Conservation (phyloP, 2,888 invertebrate genomes). For the Rhyacophila evoluta region DNA sequence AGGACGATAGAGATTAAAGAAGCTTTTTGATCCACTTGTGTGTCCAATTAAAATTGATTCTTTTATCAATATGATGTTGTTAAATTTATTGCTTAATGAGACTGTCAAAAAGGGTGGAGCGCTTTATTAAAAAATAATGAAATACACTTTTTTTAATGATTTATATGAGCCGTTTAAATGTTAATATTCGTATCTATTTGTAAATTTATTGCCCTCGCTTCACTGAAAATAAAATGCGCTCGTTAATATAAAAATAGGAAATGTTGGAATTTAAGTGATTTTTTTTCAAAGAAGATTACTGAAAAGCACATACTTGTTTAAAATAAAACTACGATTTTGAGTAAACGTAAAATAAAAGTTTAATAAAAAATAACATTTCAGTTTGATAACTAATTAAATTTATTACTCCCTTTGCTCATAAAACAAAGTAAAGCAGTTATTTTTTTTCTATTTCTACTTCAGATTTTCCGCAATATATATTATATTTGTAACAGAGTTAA, state of each 20-base stretch:
- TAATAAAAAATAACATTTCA: too few species aligned
- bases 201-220: not conserved
- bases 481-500: too few species aligned
- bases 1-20: too few species aligned
- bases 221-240: conserved; percentile 7
- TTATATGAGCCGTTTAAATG: not conserved
- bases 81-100: not conserved
- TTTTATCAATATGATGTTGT: not conserved
- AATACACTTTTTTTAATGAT: not conserved
- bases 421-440: too few species aligned
- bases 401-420: too few species aligned
- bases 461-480: too few species aligned
- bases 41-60: too few species aligned
- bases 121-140: not conserved
- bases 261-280: conserved; percentile 7
- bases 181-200: conserved; percentile 18
- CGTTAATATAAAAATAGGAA: conserved; percentile 17
- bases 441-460: too few species aligned
- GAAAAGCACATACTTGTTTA: not conserved
- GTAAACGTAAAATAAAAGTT: too few species aligned
- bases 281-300: conserved; percentile 8
- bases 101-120: not conserved
- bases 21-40: too few species aligned
- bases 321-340: not conserved
- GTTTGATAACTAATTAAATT: too few species aligned